These are phyloP conservation scores for Ctenopoma multispine DNA, from an alignment of 2,797 vertebrate species.

Conservation along the genomic window DNA sequence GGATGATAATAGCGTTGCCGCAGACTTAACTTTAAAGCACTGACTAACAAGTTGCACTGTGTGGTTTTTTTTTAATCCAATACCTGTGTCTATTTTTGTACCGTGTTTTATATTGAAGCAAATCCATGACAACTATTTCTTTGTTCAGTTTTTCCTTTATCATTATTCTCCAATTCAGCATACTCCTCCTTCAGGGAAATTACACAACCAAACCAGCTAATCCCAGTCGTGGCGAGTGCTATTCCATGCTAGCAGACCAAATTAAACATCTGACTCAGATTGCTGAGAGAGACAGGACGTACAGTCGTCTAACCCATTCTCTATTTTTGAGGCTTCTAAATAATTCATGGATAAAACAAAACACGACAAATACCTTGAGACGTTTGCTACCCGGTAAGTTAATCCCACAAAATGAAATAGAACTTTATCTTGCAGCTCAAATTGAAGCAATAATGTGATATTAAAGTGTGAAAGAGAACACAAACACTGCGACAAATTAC, in stretches of 20 bases:
- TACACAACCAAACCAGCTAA: constrained; percentile 76
- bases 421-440: constrained; percentile 84
- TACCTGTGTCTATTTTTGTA: neutral
- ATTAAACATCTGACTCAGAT: constrained; percentile 84
- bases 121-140: constrained; percentile 61
- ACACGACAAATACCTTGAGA: constrained; percentile 88
- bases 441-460: constrained; percentile 87
- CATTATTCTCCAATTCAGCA: constrained; percentile 82
- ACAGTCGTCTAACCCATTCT: constrained; percentile 56
- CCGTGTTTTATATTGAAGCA: constrained; percentile 32
- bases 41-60: constrained; percentile 14
- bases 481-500: constrained; percentile 84
- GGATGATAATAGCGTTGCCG: constrained; percentile 25
- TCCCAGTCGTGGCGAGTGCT: constrained; percentile 72
- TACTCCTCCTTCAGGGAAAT: constrained; percentile 84
- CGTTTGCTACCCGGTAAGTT: constrained; percentile 78
- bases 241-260: constrained; percentile 80
- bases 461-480: constrained; percentile 85
- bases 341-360: constrained; percentile 90
- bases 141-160: constrained; percentile 78
- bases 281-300: constrained; percentile 75
- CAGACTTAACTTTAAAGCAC: constrained; percentile 34
- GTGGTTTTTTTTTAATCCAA: constrained; percentile 1
- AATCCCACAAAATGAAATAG: constrained; percentile 88
- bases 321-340: constrained; percentile 83